Conservation (phyloP, 2,888 invertebrate genomes). For the Metallyticus violacea region DNA sequence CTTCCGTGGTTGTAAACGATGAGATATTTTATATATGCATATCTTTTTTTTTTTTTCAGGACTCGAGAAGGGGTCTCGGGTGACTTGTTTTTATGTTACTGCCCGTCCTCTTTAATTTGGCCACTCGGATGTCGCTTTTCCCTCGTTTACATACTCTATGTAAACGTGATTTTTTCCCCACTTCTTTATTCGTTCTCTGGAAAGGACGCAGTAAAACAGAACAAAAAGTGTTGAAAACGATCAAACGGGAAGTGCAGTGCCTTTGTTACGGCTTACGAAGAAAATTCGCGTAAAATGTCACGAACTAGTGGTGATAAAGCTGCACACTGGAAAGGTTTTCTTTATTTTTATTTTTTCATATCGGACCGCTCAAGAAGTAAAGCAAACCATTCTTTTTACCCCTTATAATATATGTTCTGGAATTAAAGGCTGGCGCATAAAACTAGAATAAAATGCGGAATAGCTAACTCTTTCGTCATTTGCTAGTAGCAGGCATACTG, state of each 20-base stretch:
- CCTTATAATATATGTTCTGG: too few relatives aligned
- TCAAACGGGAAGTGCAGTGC: not conserved
- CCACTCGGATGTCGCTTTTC: not conserved
- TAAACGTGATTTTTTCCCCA: not conserved
- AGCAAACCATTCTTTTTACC: too few relatives aligned
- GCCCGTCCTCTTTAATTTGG: not conserved
- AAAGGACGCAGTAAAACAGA: not conserved
- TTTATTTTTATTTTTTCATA: too few relatives aligned
- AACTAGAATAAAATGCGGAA: too few relatives aligned
- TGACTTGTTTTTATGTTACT: not conserved
- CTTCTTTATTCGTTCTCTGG: not conserved
- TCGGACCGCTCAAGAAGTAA: too few relatives aligned
- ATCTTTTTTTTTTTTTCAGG: not conserved
- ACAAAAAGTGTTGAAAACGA: not conserved
- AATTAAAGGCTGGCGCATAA: too few relatives aligned
- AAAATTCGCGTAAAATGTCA: not conserved
- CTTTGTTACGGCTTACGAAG: not conserved
- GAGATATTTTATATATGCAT: not conserved
- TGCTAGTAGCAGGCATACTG: too few relatives aligned
- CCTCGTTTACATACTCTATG: not conserved
- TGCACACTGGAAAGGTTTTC: too few relatives aligned
- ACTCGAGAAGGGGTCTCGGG: not conserved
- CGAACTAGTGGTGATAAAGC: not conserved
- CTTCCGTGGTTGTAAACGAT: too few relatives aligned
- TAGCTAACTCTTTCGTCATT: too few relatives aligned